Conservation (phyloP, 2,888 invertebrate species). For the Nemapogon koenigi region DNA sequence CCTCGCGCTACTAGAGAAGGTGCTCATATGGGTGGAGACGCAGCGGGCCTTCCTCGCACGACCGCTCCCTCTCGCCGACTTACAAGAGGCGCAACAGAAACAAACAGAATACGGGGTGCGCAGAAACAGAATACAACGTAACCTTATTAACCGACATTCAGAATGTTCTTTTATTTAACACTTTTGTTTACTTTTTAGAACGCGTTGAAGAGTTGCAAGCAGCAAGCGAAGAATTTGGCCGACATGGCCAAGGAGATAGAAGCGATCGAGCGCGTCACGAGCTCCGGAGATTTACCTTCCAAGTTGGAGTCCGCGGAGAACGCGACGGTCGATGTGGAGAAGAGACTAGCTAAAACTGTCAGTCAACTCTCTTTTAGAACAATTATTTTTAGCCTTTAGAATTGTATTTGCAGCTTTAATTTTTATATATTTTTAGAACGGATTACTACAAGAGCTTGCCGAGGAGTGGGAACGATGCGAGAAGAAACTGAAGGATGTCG, state of each 20-base stretch:
- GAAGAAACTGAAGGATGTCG: conserved; percentile 89
- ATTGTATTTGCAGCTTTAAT: not conserved
- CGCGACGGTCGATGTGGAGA: conserved; percentile 84
- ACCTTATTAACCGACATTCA: not conserved
- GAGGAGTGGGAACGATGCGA: conserved; percentile 98
- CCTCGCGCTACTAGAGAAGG: conserved; percentile 80
- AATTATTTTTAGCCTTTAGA: too few species aligned
- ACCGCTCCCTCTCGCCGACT: conserved; percentile 77
- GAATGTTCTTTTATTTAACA: not conserved
- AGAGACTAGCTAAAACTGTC: conserved; percentile 85
- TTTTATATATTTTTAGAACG: conserved; percentile 67
- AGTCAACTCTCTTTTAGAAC: too few species aligned
- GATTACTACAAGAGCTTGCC: conserved; percentile 86
- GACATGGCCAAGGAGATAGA: conserved; percentile 93
- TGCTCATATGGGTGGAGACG: conserved; percentile 84
- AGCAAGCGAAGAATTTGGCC: conserved; percentile 84
- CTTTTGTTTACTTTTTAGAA: conserved; percentile 59
- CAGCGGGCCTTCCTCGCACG: conserved; percentile 81
- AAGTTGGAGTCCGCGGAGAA: conserved; percentile 88
- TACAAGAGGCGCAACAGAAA: conserved; percentile 84
- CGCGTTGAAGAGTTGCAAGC: conserved; percentile 88
- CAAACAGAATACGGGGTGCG: conserved; percentile 84
- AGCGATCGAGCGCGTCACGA: conserved; percentile 81
- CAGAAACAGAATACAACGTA: not conserved
- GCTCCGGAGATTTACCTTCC: conserved; percentile 83